Conservation (phyloP, 1,140 invertebrate genomes). For the Pemphigus obesinymphae region DNA sequence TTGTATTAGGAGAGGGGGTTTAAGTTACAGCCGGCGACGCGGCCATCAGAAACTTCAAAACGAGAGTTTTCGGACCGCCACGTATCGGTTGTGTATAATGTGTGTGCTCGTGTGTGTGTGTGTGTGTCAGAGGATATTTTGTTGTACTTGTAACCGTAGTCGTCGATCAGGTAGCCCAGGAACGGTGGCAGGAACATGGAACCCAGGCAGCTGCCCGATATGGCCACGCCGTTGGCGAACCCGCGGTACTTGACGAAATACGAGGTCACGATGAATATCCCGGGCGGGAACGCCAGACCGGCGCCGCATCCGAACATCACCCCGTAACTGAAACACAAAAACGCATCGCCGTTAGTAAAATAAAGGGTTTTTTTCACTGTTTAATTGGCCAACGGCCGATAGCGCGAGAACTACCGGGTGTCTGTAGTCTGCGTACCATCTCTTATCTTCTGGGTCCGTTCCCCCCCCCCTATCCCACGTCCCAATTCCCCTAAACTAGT, state of each 20-base stretch:
- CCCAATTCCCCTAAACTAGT: too few species aligned
- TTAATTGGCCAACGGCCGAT: too few species aligned
- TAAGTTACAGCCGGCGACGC: not conserved
- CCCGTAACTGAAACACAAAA: constrained; percentile 63
- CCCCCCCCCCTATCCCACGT: too few species aligned
- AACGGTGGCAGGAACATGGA: constrained; percentile 72
- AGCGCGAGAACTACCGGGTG: too few species aligned
- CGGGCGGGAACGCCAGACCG: constrained; percentile 75
- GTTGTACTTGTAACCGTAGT: constrained; percentile 68
- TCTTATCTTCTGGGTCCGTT: too few species aligned
- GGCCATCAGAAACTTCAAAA: not conserved
- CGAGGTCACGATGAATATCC: constrained; percentile 84
- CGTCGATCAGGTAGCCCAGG: constrained; percentile 63
- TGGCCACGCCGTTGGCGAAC: constrained; percentile 81
- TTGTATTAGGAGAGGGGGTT: not conserved
- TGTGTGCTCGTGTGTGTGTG: constrained; percentile 2
- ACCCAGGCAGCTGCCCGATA: constrained; percentile 81
- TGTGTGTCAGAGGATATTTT: not conserved
- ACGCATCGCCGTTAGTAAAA: not conserved
- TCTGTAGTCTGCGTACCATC: too few species aligned
- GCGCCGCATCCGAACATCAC: constrained; percentile 74
- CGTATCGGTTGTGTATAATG: constrained; percentile 30
- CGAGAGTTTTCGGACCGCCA: not conserved
- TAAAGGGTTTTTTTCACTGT: not conserved
- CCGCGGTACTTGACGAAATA: constrained; percentile 78